Evolutionary conservation across 2,888 invertebrate genomes (phyloP), one percentile per base, ranked within the genome.

Genomic region (Meiosimyza platycephala): DNA sequence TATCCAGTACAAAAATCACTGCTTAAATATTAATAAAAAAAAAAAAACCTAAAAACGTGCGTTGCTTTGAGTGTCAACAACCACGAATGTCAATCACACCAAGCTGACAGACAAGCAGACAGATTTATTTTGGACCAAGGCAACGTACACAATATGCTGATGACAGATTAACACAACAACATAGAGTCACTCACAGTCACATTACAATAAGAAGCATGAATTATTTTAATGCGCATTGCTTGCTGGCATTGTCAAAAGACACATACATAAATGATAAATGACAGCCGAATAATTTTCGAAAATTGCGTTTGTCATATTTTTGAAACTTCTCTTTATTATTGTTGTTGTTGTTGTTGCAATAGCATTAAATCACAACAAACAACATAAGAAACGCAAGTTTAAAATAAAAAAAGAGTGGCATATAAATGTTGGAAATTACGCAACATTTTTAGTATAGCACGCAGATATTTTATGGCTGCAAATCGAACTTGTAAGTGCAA

Each of bases 191-290:
- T 40, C 40, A 40, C 40, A 40, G 40, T 22, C 22, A 22, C 40
- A 40, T 40, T 40, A 40, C 40, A 40, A 40, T 40, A 40, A 40
- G 40, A 40, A 48, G 54, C 63, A 63, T 54, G 33, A 69, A 69
- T 48, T 47, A 69, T 54, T 54, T 52, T 54, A 52, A 64, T 64
- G 50, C 13, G 6, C 33, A 59, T 28, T 22, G 51, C 55, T 40
- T 7, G 12, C 1, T 64, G 71, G 16, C 64, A 55, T 57, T 40
- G 64, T 47, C 63, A 62, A 40, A 22, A 63, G 18, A 11, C 60
- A 11, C 33, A 69, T 16, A 11, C 33, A 69, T 16, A 60, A 69
- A 70, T 70, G 62, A 70, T 63, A 70, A 70, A 70, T 63, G 70
- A 70, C 70, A 70, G 70, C 62, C 70, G 52, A 70, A 70, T 70